phyloP scores from a whole-genome alignment of 2,888 invertebrate species.

The Bruchidius siliquastri region DNA sequence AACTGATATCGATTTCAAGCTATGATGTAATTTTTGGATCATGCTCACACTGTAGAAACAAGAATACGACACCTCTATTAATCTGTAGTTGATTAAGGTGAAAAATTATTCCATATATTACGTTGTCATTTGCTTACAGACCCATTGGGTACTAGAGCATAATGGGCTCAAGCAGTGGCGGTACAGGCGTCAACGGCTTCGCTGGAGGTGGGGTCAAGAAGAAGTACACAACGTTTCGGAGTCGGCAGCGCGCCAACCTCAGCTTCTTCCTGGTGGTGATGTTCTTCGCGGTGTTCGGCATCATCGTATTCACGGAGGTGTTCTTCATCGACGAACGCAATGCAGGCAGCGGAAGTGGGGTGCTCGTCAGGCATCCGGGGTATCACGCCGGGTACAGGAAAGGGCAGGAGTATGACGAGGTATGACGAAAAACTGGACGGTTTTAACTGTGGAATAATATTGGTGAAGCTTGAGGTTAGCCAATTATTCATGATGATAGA shows the following conservation, averaged over 20 bases:
- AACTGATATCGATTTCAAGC: no score
- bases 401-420: conserved; percentile 23
- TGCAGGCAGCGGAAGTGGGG: conserved; percentile 50
- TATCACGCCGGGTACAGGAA: conserved; percentile 47
- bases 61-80: no score
- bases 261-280: conserved; percentile 87
- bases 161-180: conserved; percentile 42
- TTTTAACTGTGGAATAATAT: no score
- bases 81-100: no score
- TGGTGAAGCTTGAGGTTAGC: no score
- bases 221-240: conserved; percentile 46
- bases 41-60: no score
- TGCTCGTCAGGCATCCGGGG: conserved; percentile 53
- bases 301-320: conserved; percentile 83
- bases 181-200: conserved; percentile 15
- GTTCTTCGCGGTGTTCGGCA: conserved; percentile 84
- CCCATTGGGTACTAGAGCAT: not conserved
- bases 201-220: conserved; percentile 26
- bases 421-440: no score
- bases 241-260: conserved; percentile 77
- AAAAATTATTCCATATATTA: no score
- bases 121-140: not conserved
- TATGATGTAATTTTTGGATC: no score
- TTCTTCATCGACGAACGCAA: conserved; percentile 61
- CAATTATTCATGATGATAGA: no score